phyloP scores from a whole-genome alignment of 2,113 vertebrate species.

The Blennius ocellaris region DNA sequence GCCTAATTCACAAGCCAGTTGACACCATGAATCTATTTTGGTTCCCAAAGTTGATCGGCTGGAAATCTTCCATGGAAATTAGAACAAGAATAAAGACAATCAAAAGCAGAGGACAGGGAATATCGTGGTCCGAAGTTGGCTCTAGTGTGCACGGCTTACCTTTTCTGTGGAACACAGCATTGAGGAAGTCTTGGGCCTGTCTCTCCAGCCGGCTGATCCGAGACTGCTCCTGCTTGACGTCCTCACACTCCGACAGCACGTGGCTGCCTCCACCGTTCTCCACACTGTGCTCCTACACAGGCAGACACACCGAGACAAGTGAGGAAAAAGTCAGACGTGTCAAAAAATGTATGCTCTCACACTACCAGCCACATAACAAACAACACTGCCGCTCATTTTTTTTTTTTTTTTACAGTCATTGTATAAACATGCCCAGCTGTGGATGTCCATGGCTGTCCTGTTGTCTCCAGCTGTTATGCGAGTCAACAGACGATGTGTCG shows the following conservation, averaged over 20 bases:
- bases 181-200: constrained; percentile 98
- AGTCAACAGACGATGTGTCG: background rate
- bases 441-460: background rate
- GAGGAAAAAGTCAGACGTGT: background rate
- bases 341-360: background rate
- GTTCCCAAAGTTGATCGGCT: background rate
- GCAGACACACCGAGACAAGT: constrained; percentile 4
- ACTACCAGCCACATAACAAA: background rate
- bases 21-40: background rate
- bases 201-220: constrained; percentile 95
- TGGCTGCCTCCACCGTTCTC: constrained; percentile 87
- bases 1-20: background rate
- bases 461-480: background rate
- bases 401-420: background rate
- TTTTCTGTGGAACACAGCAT: constrained; percentile 99
- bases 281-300: constrained; percentile 88
- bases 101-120: too few relatives aligned
- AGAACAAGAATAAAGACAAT: too few relatives aligned
- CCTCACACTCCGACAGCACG: constrained; percentile 89
- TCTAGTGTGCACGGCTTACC: constrained; percentile 76
- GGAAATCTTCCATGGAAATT: background rate
- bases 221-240: constrained; percentile 92
- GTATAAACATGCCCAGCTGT: constrained; percentile 4
- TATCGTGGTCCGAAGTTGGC: too few relatives aligned
- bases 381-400: background rate